phyloP scores from a whole-genome alignment of 2,113 vertebrate species.

The Myrmecobius fasciatus region DNA sequence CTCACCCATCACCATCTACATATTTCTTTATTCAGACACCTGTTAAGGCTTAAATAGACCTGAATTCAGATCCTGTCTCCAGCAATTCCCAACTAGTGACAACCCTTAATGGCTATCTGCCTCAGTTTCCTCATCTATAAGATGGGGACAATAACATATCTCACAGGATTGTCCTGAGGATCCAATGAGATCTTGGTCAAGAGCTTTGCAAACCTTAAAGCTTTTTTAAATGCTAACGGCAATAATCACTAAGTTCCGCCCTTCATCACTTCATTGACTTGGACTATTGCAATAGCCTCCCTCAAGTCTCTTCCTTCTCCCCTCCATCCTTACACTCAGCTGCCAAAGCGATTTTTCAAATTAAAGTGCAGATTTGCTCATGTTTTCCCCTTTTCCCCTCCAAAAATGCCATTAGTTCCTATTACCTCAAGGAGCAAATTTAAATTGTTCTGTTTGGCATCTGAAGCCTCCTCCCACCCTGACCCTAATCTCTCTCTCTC shows the following conservation, averaged over 20 bases:
- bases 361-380: too few relatives aligned
- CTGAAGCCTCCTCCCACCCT: not conserved
- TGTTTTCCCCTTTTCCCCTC: too few relatives aligned
- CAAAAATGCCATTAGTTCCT: too few relatives aligned
- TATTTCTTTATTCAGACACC: not conserved
- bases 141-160: not conserved
- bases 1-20: too few relatives aligned
- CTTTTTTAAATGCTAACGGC: too few relatives aligned
- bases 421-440: not conserved
- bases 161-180: not conserved
- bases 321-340: too few relatives aligned
- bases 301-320: too few relatives aligned
- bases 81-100: not conserved
- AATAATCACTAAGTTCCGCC: too few relatives aligned
- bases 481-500: not conserved
- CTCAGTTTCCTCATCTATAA: not conserved
- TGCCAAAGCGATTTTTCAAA: too few relatives aligned
- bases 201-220: not conserved
- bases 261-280: too few relatives aligned
- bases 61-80: not conserved
- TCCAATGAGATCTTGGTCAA: not conserved
- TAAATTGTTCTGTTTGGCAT: not conserved
- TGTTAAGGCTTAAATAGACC: not conserved
- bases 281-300: too few relatives aligned
- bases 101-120: not conserved